phyloP scores from a whole-genome alignment of 2,888 invertebrate genomes.

The Smittia sp. region DNA sequence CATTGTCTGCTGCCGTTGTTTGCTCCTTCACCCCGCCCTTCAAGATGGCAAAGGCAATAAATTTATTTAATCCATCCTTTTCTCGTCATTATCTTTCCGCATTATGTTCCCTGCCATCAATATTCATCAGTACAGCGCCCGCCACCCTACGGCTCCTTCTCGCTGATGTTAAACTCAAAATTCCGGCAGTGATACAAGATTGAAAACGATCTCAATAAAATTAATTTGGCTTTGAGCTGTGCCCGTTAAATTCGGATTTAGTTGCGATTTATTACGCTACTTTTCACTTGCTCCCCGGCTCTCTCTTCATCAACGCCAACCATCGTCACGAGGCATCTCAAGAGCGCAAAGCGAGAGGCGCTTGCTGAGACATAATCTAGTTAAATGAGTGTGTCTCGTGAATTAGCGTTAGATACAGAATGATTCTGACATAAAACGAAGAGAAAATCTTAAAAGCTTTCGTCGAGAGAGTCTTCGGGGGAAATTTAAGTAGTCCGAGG shows the following conservation, averaged over 20 bases:
- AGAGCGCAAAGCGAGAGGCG: neutral
- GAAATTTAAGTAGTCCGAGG: neutral
- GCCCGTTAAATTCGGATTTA: constrained; percentile 38
- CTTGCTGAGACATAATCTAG: constrained; percentile 17
- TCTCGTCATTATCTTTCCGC: constrained; percentile 39
- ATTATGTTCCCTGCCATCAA: constrained; percentile 39
- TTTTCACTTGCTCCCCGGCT: constrained; percentile 4
- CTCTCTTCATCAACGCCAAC: neutral
- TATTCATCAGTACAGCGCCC: constrained; percentile 34
- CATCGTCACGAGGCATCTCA: neutral
- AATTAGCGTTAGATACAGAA: constrained; percentile 13
- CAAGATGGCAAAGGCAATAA: constrained; percentile 34
- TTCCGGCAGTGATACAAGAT: constrained; percentile 30
- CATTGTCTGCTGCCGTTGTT: neutral
- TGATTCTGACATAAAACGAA: constrained; percentile 28
- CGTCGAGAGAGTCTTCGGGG: neutral
- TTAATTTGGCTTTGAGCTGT: constrained; percentile 37
- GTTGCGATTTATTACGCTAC: constrained; percentile 35
- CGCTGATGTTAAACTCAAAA: constrained; percentile 29
- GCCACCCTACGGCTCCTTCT: neutral
- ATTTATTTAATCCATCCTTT: constrained; percentile 40
- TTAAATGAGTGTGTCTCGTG: constrained; percentile 14
- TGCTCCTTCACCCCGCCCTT: neutral
- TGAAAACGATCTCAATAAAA: constrained; percentile 40
- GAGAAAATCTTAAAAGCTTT: constrained; percentile 32